Conservation (phyloP, 2,113 vertebrate species). For the Lipophrys pholis region DNA sequence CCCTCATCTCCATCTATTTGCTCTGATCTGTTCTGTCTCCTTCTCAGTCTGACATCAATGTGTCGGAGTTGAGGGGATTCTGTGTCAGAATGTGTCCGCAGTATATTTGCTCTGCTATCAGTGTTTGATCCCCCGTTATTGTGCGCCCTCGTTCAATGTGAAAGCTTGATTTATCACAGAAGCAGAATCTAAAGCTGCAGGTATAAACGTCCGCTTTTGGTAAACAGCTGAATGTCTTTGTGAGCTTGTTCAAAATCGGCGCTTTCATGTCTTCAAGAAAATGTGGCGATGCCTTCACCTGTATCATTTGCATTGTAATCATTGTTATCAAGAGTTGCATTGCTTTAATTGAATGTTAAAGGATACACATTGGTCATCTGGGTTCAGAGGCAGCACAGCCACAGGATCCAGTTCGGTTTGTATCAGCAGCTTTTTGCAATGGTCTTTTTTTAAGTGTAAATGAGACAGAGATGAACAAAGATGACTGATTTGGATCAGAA, state of each 20-base stretch:
- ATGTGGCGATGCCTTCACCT: background rate
- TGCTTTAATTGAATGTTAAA: background rate
- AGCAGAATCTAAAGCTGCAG: conserved; percentile 33
- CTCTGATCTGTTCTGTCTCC: conserved; percentile 5
- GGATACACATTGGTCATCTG: conserved; percentile 36
- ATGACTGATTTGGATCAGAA: conserved; percentile 1
- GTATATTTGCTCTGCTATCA: conserved; percentile 26
- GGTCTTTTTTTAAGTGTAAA: background rate
- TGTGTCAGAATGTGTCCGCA: conserved; percentile 32
- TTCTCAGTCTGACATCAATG: conserved; percentile 41
- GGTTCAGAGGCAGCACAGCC: conserved; percentile 12
- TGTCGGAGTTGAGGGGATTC: conserved; percentile 28
- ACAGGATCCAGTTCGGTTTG: background rate
- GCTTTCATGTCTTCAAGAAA: conserved; percentile 10
- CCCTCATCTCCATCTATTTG: conserved; percentile 13
- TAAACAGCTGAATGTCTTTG: conserved; percentile 25
- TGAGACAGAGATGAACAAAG: background rate
- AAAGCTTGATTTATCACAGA: conserved; percentile 45
- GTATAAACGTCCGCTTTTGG: conserved; percentile 20
- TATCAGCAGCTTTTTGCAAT: background rate
- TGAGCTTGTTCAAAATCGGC: conserved; percentile 31
- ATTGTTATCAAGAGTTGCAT: conserved; percentile 1
- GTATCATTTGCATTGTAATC: background rate
- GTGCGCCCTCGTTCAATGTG: conserved; percentile 4
- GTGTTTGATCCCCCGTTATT: conserved; percentile 27